Evolutionary conservation across 1,140 invertebrate species (phyloP).

Genomic region (Drosophila malerkotliana): DNA sequence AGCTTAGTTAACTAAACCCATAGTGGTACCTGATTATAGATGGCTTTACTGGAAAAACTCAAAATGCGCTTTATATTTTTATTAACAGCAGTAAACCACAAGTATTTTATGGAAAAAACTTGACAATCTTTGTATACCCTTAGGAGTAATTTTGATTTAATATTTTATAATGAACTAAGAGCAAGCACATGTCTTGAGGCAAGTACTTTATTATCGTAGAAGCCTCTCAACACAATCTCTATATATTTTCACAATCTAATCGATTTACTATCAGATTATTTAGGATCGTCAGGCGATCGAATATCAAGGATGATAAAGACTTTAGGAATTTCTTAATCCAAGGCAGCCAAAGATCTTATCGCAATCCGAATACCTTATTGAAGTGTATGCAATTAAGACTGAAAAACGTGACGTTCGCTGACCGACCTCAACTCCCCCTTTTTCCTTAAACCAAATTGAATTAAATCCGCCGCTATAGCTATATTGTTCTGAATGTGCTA

Average conservation of each 20-base stretch:
- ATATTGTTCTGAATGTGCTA: constrained; percentile 26
- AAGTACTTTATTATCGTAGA: neutral
- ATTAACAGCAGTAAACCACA: constrained; percentile 20
- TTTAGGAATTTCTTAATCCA: constrained; percentile 15
- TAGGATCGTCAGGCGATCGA: constrained; percentile 4
- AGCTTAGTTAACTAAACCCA: constrained; percentile 12
- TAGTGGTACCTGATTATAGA: neutral
- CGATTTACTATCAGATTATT: constrained; percentile 1
- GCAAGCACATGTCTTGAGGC: neutral
- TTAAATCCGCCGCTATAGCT: constrained; percentile 28
- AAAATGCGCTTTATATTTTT: constrained; percentile 15
- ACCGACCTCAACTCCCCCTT: constrained; percentile 37
- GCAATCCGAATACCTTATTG: constrained; percentile 3
- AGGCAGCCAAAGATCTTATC: constrained; percentile 21
- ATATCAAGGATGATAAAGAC: neutral
- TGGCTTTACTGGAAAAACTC: neutral
- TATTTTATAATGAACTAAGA: neutral
- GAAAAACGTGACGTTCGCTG: constrained; percentile 53
- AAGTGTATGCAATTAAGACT: constrained; percentile 1
- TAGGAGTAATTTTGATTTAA: neutral
- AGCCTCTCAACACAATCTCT: neutral
- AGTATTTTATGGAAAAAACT: neutral
- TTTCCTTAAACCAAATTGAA: constrained; percentile 12
- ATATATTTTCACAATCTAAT: constrained; percentile 24
- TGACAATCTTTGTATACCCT: neutral